Evolutionary conservation across 1,140 invertebrate species (phyloP), one percentile per base, ranked within the genome.

Genomic region (Drosophila triauraria): DNA sequence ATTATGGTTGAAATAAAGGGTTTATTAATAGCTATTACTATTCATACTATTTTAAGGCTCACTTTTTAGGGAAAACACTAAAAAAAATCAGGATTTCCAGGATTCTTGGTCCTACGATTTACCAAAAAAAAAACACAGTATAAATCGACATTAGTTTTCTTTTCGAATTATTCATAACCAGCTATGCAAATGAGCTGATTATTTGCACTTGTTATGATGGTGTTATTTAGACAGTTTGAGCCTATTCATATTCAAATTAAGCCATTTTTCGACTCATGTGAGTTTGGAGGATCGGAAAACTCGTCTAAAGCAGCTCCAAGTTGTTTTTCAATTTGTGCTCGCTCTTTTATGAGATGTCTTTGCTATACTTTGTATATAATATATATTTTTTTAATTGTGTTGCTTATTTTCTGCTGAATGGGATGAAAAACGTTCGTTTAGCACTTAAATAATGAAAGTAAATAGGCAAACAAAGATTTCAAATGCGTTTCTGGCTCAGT

Each of bases 381-480:
- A 50, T 48, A 23, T 48, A n/a, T 20, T 42, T 17, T 46, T 68
- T 67, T 67, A 70, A 70, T 70, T 68, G 62, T 68, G 40, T 56
- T 75, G 40, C 59, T 15, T 38, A 62, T 54, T 46, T 70, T 70
- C 62, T 54, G 27, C 8, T 61, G 68, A 61, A 72, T 72, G 68
- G 50, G n/a, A 51, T 50, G 68, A 56, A 63, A 62, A 78, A 70
- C 64, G 64, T 78, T 79, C 76, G 60, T 79, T 79, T 79, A 79
- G 75, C 76, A 78, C 75, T 57, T 78, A 61, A 78, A 78, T 78
- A 78, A 71, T 78, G 57, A 78, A 64, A 67, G 70, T 53, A 57
- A 75, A 59, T 75, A 72, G 51, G 40, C 48, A 70, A 70, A 70
- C 67, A 70, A 46, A 30, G 63, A 70, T 70, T 68, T 69, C 62